Percentiles rank a stretch among this genome's conserved stretches.
These are phyloP conservation scores for Drosophila murphyi DNA, from an alignment of 1,140 invertebrate genomes.

Conservation along the genomic window DNA sequence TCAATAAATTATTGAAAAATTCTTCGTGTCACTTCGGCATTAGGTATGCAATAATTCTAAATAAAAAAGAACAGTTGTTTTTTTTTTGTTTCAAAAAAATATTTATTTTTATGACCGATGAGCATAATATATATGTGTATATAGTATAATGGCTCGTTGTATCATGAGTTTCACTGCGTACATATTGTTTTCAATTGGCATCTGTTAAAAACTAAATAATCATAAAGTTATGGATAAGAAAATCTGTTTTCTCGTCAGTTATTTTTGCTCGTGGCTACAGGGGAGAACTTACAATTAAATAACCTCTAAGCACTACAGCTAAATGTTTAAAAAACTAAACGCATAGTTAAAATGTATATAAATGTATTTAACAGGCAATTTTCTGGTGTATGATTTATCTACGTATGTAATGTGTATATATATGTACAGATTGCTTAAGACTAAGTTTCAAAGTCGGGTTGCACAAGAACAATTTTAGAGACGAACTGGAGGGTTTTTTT, in stretches of 20 bases:
- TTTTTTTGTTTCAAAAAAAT: slow-evolving; percentile 50
- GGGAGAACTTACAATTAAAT: slow-evolving; percentile 70
- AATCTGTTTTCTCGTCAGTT: slow-evolving; percentile 50
- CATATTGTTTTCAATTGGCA: slow-evolving; percentile 40
- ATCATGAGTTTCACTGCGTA: slow-evolving; percentile 54
- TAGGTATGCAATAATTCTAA: too few relatives aligned
- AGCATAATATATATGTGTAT: slow-evolving; percentile 49
- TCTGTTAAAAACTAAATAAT: slow-evolving; percentile 72
- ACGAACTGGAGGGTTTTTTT: slow-evolving; percentile 36
- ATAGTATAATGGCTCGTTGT: slow-evolving; percentile 60
- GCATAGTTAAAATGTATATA: slow-evolving; percentile 67
- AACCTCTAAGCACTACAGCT: slow-evolving; percentile 74
- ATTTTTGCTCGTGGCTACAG: slow-evolving; percentile 32
- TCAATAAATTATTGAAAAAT: background rate
- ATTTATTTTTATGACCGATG: slow-evolving; percentile 70
- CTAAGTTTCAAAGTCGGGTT: slow-evolving; percentile 68
- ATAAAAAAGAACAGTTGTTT: background rate
- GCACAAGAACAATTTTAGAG: slow-evolving; percentile 45
- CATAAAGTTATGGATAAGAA: slow-evolving; percentile 46
- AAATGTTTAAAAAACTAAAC: slow-evolving; percentile 60
- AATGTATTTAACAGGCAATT: slow-evolving; percentile 83
- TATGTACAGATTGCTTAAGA: slow-evolving; percentile 71
- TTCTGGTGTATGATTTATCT: slow-evolving; percentile 67
- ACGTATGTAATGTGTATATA: slow-evolving; percentile 24
- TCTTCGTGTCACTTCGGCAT: too few relatives aligned